phyloP scores from a whole-genome alignment of 2,113 vertebrate genomes.

The Zosterops hypoxanthus region DNA sequence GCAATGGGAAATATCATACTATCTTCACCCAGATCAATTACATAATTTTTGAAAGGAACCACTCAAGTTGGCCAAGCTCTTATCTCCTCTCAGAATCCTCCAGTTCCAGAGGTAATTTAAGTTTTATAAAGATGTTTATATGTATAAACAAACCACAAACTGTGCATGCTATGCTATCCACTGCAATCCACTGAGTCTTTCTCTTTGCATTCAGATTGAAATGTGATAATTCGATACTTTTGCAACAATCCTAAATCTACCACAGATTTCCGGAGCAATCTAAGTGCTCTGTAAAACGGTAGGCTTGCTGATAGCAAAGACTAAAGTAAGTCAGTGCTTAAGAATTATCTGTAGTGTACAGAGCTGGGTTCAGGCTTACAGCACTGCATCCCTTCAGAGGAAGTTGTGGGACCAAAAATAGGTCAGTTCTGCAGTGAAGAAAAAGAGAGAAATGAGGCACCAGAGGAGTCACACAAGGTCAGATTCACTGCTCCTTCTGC shows the following conservation, averaged over 20 bases:
- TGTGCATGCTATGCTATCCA: background rate
- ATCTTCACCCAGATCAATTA: slow-evolving; percentile 51
- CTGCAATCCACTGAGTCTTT: background rate
- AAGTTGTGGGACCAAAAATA: background rate
- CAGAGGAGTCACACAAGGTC: background rate
- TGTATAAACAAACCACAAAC: background rate
- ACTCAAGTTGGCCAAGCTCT: slow-evolving; percentile 7
- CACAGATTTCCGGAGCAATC: background rate
- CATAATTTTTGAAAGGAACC: slow-evolving; percentile 57
- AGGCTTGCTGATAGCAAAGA: background rate
- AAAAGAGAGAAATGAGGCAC: background rate
- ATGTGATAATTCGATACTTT: background rate
- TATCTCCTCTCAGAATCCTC: slow-evolving; percentile 37
- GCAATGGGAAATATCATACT: slow-evolving; percentile 45
- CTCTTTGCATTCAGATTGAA: slow-evolving; percentile 5
- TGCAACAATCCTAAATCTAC: background rate
- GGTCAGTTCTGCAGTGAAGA: background rate
- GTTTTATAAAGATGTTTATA: slow-evolving; percentile 14
- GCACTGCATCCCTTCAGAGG: background rate
- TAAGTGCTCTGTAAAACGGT: background rate
- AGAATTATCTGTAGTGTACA: background rate
- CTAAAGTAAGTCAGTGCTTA: background rate
- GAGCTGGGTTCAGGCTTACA: background rate
- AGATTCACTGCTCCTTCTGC: background rate
- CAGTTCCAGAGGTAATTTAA: slow-evolving; percentile 47